Evolutionary conservation across 1,140 invertebrate species (phyloP), one percentile per base, ranked within the genome.

Genomic region (Propsilocerus akamusi): DNA sequence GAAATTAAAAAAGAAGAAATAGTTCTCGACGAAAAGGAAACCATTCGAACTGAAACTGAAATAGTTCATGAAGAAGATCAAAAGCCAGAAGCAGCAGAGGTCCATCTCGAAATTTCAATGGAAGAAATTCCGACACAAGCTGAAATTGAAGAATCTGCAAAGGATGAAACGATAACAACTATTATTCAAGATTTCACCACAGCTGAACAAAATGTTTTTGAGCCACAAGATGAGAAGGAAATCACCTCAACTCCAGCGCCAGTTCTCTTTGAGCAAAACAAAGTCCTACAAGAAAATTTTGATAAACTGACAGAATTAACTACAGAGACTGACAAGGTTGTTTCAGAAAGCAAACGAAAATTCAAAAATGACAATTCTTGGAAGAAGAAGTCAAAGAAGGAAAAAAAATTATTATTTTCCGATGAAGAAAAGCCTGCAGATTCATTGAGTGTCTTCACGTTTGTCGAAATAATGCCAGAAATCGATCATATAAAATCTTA

Each of bases 381-480:
- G 5, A 53, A 59, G 7, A 63, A 60, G 22, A 59, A 58, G 46
- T 55, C 59, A 46, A 34, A 26, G 32, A 26, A 46, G 26, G 52
- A 52, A 47, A 0, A 34, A 32, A 11, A 48, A 47, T 14, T 41
- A 53, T 22, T 58, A 54, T 1, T 56, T 57, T 32, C 61, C 53
- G 7, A 53, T 56, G 12, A 60, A 46, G 57, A 58, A 48, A 57
- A 59, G 46, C 60, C 58, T 17, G 59, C 63, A 37, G 61, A 61
- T 52, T 57, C 55, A 0, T 22, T 25, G 12, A 59, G 54, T 6
- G 59, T 62, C 5, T 62, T 65, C 60, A 62, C 63, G 1, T 62
- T 64, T 28, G 63, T 64, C 47, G 61, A 62, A 46, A 48, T 59
- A 10, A 58, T 61, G 2, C 56, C 56, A 5, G 49, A 47, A n/a